phyloP scores from a whole-genome alignment of 1,140 invertebrate genomes.

The Hypothenemus hampei region DNA sequence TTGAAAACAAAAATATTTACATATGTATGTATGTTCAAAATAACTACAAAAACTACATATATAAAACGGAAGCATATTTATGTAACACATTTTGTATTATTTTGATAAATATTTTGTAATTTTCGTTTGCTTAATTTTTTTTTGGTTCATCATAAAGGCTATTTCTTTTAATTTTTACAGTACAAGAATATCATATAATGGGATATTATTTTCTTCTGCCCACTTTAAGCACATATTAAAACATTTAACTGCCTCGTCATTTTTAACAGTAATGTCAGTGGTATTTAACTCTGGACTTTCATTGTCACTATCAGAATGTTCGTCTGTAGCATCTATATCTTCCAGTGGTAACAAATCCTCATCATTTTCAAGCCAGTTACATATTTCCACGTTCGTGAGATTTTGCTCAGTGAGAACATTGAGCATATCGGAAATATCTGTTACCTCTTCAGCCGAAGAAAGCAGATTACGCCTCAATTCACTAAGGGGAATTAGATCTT shows the following conservation, averaged over 20 bases:
- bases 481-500: conserved; percentile 18
- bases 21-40: conserved; percentile 3
- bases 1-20: conserved; percentile 1
- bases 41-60: background rate
- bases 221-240: conserved; percentile 21
- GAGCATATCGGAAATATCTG: conserved; percentile 5
- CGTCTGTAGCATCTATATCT: conserved; percentile 13
- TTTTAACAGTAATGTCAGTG: conserved; percentile 5
- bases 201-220: conserved; percentile 10
- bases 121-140: conserved; percentile 15
- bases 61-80: conserved; percentile 7
- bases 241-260: conserved; percentile 20
- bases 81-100: too few species aligned
- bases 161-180: conserved; percentile 14
- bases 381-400: conserved; percentile 9
- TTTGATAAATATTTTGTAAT: conserved; percentile 19
- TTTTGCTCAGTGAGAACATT: conserved; percentile 15
- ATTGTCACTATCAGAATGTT: conserved; percentile 9
- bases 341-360: conserved; percentile 19
- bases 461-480: conserved; percentile 9
- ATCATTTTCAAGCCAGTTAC: conserved; percentile 14
- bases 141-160: conserved; percentile 13
- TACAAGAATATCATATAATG: conserved; percentile 6
- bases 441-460: conserved; percentile 12
- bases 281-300: conserved; percentile 19